Evolutionary conservation across 2,888 invertebrate species (phyloP).

Genomic region (Conomelus anceps): DNA sequence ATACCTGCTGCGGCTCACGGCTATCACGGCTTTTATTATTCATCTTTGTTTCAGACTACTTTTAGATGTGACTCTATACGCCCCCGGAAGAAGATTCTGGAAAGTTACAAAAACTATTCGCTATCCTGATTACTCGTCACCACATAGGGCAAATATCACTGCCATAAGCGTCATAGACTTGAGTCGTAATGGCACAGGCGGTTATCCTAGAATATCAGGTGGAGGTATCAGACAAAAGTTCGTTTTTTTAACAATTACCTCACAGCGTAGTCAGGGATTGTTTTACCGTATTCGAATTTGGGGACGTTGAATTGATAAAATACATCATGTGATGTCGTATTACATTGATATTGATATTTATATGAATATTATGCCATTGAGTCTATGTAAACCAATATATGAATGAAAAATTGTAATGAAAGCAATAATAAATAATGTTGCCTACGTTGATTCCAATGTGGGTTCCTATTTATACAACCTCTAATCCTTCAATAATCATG

Average conservation of each 20-base stretch:
- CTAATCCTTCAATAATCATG: no score
- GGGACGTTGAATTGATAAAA: no score
- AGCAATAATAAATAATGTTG: no score
- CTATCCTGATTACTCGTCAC: not conserved
- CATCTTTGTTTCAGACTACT: not conserved
- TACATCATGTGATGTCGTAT: no score
- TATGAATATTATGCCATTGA: no score
- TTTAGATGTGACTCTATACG: not conserved
- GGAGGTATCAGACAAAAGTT: not conserved
- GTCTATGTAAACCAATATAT: no score
- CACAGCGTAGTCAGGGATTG: not conserved
- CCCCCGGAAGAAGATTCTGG: not conserved
- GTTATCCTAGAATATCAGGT: not conserved
- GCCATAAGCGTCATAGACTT: not conserved
- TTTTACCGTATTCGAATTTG: not conserved
- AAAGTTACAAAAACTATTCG: not conserved
- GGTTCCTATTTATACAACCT: no score
- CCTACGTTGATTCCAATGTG: no score
- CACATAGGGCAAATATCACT: not conserved
- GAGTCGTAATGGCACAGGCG: not conserved
- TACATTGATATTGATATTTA: no score
- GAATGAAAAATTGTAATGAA: no score
- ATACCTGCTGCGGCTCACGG: not conserved
- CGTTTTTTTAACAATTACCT: not conserved
- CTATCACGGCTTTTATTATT: not conserved